Evolutionary conservation across 2,888 invertebrate genomes (phyloP), one percentile per base, ranked within the genome.

Genomic region (Pycnomerus fuliginosus): DNA sequence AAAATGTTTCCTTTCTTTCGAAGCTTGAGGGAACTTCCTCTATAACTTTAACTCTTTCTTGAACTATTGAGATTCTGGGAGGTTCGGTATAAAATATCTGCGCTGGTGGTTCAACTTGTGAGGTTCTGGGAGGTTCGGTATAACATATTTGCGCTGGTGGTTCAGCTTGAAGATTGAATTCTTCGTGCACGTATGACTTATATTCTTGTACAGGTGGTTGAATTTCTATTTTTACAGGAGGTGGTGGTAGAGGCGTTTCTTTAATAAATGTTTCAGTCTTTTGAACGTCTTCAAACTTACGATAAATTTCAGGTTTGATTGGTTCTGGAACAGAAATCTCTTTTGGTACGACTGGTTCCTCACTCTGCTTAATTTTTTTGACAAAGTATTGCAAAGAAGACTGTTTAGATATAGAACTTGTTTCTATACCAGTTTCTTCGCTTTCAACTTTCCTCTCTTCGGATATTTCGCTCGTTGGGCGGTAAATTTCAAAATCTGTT

Each of bases 81-180:
- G 76, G 75, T 58, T 81, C 80, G 56, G 79, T 76, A 53, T 77
- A 84, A 23, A 81, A 80, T 30, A 84, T 80, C 70, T 84, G 82
- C 20, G 85, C 84, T 5, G 85, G 84, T n/a, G 84, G 80, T 56
- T 83, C 85, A 0, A 84, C 84, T 38, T 77, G 74, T 54, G 57
- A 48, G 52, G 54, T 16, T 31, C 71, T 71, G 39, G 80, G 79
- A 20, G 76, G 75, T 58, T 81, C 80, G 56, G 79, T 76, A 53
- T 77, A 84, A 23, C 81, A 80, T 30, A 84, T 80, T 70, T 84
- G 82, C 20, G 85, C 84, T 5, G 85, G 84, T n/a, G 84, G 80
- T 56, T 83, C 85, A 0, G 84, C 84, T 38, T 77, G 74, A 2
- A 85, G 64, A 60, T 76, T 75, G 31, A 83, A 74, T 43, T 77